phyloP scores from a whole-genome alignment of 2,888 invertebrate genomes.

The Athripsodes cinereus region DNA sequence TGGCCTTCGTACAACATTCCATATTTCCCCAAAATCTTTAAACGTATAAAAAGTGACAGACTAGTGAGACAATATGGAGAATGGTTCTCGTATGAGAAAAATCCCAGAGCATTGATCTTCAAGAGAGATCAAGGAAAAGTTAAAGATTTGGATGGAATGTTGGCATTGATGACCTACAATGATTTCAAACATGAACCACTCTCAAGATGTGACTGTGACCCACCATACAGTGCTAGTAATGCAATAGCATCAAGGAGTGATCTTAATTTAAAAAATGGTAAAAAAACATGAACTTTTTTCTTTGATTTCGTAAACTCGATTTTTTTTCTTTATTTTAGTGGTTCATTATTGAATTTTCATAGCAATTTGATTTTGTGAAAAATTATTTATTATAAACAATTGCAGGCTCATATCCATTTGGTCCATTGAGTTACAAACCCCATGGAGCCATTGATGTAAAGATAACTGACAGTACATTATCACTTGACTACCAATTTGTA shows the following conservation, averaged over 20 bases:
- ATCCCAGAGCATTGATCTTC: constrained; percentile 60
- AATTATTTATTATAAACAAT: too few species aligned
- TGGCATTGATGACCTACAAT: constrained; percentile 59
- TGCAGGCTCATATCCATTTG: constrained; percentile 58
- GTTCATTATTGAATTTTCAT: too few species aligned
- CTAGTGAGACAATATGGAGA: constrained; percentile 46
- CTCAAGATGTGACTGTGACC: constrained; percentile 58
- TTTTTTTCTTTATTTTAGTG: too few species aligned
- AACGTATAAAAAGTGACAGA: constrained; percentile 53
- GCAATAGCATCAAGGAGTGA: constrained; percentile 66
- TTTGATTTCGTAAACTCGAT: too few species aligned
- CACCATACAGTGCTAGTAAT: constrained; percentile 69
- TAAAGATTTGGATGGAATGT: constrained; percentile 52
- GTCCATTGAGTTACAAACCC: constrained; percentile 59
- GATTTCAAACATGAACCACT: constrained; percentile 63
- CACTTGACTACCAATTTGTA: constrained; percentile 44
- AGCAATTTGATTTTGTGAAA: too few species aligned
- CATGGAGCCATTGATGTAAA: constrained; percentile 69
- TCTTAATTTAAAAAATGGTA: constrained; percentile 62
- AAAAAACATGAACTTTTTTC: too few species aligned
- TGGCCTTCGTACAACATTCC: constrained; percentile 70
- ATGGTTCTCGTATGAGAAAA: constrained; percentile 59
- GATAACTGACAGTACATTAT: constrained; percentile 44
- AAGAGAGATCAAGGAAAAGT: constrained; percentile 53
- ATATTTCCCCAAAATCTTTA: constrained; percentile 57